Base-by-base conservation (phyloP, 2,797 vertebrate species). In the Enteromius treurensis region DNA sequence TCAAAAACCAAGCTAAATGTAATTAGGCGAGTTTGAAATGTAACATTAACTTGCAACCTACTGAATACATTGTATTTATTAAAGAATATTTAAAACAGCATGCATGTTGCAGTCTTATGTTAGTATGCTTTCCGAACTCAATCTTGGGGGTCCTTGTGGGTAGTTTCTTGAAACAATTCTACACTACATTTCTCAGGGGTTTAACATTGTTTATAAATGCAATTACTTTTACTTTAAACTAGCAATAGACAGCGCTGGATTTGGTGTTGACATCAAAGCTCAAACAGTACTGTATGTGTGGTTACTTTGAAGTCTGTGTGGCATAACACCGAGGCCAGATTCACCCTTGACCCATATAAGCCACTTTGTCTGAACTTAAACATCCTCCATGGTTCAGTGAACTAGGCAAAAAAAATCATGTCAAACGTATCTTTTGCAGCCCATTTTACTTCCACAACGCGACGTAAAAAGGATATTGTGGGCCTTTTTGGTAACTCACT, bases 261-360 rank as follows among this genome's bases (percentile, higher is more conserved):
- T 47, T 70, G 11, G 15, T 42, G 4, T 73, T 69, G 40, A 65
- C 58, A 73, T 86, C 62, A 80, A 69, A 81, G n/a, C 34, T 60
- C 5, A 81, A 26, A 71, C 21, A 77, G 68, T 47, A 71, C 21
- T 74, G 68, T 47, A 26, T 81, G 26, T 69, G 82, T 40, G 21
- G 71, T 76, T 37, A 40, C 62, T 83, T 81, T 85, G 79, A 86
- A 82, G 64, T 82, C 40, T 60, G 23, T 40, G 37, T 60, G 71
- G 55, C 26, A 64, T 65, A 85, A 74, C n/a, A 23, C 45, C 49
- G 6, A 71, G 42, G 34, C 60, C 73, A 81, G 53, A 60, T 62
- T 76, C 77, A 78, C 19, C 15, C 80, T 64, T 82, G 73, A 78
- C 77, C 60, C n/a, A 49, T 47, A 51, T 51, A 84, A 86, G 79